Evolutionary conservation across 2,888 invertebrate species (phyloP).

Genomic region (Apamea epomidion): DNA sequence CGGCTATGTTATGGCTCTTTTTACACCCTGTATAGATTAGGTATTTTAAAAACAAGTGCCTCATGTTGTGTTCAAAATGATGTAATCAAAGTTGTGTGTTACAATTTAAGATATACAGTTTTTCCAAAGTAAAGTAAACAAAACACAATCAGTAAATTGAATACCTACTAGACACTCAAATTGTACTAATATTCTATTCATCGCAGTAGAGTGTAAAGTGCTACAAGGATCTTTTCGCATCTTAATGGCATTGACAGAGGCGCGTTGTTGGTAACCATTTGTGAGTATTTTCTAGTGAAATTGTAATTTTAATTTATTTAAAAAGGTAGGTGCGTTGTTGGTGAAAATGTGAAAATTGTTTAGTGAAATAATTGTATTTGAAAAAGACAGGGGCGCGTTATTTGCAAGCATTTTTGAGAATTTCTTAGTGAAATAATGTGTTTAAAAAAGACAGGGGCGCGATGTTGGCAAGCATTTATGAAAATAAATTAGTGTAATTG

Average conservation of each 20-base stretch:
- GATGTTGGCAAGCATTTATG: neutral
- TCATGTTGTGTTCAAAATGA: neutral
- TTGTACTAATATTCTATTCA: neutral
- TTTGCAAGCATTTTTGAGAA: neutral
- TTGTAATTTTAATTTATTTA: too few relatives aligned
- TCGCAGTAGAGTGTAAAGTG: neutral
- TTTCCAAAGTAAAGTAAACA: neutral
- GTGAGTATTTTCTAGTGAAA: too few relatives aligned
- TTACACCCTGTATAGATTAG: neutral
- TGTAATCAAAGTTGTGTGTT: neutral
- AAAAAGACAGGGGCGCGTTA: neutral
- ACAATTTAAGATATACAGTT: neutral
- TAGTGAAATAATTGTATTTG: too few relatives aligned
- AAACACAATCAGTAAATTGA: neutral
- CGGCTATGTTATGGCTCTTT: neutral
- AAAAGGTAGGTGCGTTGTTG: too few relatives aligned
- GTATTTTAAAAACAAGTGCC: neutral
- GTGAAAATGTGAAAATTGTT: too few relatives aligned
- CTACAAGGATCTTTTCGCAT: neutral
- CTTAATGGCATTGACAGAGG: neutral
- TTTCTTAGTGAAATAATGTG: too few relatives aligned
- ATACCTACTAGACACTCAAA: neutral
- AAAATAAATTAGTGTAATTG: neutral
- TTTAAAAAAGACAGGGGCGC: too few relatives aligned
- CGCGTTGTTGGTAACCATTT: too few relatives aligned